phyloP scores from a whole-genome alignment of 1,140 invertebrate genomes.

The Drosophila nannoptera region DNA sequence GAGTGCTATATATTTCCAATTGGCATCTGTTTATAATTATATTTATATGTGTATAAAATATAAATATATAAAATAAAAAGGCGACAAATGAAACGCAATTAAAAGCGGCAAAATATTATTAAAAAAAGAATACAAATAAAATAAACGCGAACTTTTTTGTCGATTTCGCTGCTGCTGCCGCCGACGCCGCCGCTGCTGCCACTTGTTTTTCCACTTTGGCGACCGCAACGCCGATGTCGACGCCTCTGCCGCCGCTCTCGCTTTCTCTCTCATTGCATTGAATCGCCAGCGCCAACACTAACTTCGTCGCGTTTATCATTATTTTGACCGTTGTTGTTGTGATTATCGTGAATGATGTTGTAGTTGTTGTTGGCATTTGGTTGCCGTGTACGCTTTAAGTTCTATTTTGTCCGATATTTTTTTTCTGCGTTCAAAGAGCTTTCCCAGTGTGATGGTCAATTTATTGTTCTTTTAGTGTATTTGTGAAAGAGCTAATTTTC shows the following conservation, averaged over 20 bases:
- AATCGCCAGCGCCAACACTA: constrained; percentile 24
- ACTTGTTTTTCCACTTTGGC: constrained; percentile 58
- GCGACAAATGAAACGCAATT: constrained; percentile 22
- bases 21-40: constrained; percentile 46
- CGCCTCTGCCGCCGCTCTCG: constrained; percentile 39
- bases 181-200: constrained; percentile 23
- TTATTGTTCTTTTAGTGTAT: constrained; percentile 3
- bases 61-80: constrained; percentile 25
- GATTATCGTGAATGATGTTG: constrained; percentile 20
- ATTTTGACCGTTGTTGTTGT: constrained; percentile 33
- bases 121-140: constrained; percentile 15
- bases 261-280: constrained; percentile 44
- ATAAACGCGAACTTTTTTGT: constrained; percentile 41
- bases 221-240: constrained; percentile 30
- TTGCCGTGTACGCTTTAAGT: constrained; percentile 30
- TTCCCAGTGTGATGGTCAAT: constrained; percentile 4
- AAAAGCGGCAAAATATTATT: constrained; percentile 15
- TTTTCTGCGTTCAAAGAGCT: constrained; percentile 26
- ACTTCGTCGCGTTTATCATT: constrained; percentile 48
- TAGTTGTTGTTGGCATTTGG: constrained; percentile 21
- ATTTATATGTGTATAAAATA: constrained; percentile 6
- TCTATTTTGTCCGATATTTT: constrained; percentile 38
- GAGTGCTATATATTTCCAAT: constrained; percentile 43
- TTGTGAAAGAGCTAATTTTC: constrained; percentile 38
- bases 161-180: constrained; percentile 8